These are phyloP conservation scores for Philereme vetulata DNA, from an alignment of 2,888 invertebrate genomes.

Conservation along the genomic window DNA sequence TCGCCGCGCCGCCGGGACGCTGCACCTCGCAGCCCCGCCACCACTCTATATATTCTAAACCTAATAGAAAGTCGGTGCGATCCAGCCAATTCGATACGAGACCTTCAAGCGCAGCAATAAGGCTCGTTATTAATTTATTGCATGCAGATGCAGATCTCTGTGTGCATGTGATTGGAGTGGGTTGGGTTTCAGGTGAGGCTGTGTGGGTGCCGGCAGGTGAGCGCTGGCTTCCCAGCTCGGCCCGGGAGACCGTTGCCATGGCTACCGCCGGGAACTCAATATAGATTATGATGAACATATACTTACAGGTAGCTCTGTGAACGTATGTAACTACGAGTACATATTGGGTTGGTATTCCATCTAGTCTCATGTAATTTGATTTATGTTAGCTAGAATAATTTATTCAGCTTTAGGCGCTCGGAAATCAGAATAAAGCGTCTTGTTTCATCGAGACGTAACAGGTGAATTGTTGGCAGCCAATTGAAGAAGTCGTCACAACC, in stretches of 20 bases:
- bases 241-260: conserved; percentile 70
- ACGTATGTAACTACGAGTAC: conserved; percentile 4
- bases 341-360: too few species aligned
- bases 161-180: conserved; percentile 61
- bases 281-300: conserved; percentile 40
- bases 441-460: background rate
- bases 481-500: background rate
- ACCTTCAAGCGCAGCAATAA: conserved; percentile 51
- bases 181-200: conserved; percentile 51
- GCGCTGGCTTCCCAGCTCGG: conserved; percentile 56
- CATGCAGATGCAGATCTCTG: conserved; percentile 50
- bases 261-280: conserved; percentile 65
- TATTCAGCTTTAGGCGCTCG: background rate
- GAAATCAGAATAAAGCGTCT: background rate
- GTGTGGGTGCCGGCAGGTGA: conserved; percentile 66
- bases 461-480: conserved; percentile 4
- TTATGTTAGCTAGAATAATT: background rate
- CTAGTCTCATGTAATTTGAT: too few species aligned
- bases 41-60: conserved; percentile 51
- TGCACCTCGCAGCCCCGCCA: conserved; percentile 52
- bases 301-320: conserved; percentile 15
- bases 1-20: conserved; percentile 56
- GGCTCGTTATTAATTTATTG: conserved; percentile 46
- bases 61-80: conserved; percentile 42
- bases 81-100: conserved; percentile 25